Conservation (phyloP, 2,113 vertebrate species). For the Chaenogobius annularis region DNA sequence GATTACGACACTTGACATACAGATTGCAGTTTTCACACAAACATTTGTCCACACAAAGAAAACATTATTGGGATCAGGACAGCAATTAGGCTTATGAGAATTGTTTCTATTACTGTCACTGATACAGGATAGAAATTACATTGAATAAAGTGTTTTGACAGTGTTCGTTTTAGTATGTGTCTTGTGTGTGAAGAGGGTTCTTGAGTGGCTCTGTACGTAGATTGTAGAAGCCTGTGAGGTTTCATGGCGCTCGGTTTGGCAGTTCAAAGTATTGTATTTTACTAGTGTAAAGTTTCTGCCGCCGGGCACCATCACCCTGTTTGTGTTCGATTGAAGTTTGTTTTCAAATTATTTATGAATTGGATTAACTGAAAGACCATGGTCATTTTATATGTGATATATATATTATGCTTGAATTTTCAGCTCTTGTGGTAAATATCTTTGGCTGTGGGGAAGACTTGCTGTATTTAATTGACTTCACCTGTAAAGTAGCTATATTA, state of each 20-base stretch:
- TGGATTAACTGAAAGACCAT: constrained; percentile 34
- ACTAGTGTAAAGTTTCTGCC: constrained; percentile 35
- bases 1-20: constrained; percentile 40
- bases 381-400: constrained; percentile 36
- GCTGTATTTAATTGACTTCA: constrained; percentile 20
- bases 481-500: neutral
- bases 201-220: constrained; percentile 54
- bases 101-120: neutral
- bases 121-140: neutral
- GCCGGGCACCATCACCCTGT: constrained; percentile 66
- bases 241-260: constrained; percentile 66
- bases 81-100: neutral
- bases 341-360: constrained; percentile 39
- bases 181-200: constrained; percentile 53
- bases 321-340: constrained; percentile 65
- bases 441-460: constrained; percentile 56
- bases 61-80: neutral
- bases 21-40: constrained; percentile 28
- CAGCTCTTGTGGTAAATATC: constrained; percentile 61
- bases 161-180: constrained; percentile 33
- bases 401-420: constrained; percentile 56
- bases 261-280: constrained; percentile 11
- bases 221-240: constrained; percentile 62
- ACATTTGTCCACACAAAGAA: constrained; percentile 17
- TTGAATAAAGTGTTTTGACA: neutral